phyloP scores from a whole-genome alignment of 2,113 vertebrate genomes.

The Clupea harengus region DNA sequence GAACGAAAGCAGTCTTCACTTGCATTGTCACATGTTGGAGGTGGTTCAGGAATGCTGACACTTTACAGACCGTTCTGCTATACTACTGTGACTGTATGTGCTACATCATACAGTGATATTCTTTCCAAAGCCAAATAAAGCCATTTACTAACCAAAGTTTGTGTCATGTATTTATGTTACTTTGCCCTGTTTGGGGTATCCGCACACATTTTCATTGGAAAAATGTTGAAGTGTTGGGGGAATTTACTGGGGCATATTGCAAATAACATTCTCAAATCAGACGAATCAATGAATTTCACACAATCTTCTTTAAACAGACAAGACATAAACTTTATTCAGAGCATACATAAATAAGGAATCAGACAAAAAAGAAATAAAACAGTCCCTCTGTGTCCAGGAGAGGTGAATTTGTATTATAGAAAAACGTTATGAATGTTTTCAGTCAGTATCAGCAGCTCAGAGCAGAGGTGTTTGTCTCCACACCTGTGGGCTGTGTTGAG shows the following conservation, averaged over 20 bases:
- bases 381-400: too few species aligned
- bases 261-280: too few species aligned
- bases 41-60: conserved; percentile 53
- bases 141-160: conserved; percentile 73
- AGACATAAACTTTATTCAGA: too few species aligned
- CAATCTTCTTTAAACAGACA: too few species aligned
- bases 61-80: conserved; percentile 60
- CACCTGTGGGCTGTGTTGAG: neutral
- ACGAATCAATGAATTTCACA: too few species aligned
- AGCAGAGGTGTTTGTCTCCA: neutral
- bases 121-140: conserved; percentile 79
- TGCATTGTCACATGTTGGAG: conserved; percentile 54
- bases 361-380: too few species aligned
- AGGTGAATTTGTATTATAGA: too few species aligned
- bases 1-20: conserved; percentile 44
- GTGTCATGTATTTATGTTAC: neutral
- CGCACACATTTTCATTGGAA: neutral
- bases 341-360: too few species aligned
- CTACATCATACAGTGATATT: conserved; percentile 67
- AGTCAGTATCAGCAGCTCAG: neutral
- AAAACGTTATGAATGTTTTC: neutral
- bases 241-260: too few species aligned
- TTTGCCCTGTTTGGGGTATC: neutral
- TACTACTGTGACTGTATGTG: conserved; percentile 67
- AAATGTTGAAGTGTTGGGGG: too few species aligned